Base-by-base conservation (phyloP, 2,888 invertebrate species). In the Gryllus longicercus region DNA sequence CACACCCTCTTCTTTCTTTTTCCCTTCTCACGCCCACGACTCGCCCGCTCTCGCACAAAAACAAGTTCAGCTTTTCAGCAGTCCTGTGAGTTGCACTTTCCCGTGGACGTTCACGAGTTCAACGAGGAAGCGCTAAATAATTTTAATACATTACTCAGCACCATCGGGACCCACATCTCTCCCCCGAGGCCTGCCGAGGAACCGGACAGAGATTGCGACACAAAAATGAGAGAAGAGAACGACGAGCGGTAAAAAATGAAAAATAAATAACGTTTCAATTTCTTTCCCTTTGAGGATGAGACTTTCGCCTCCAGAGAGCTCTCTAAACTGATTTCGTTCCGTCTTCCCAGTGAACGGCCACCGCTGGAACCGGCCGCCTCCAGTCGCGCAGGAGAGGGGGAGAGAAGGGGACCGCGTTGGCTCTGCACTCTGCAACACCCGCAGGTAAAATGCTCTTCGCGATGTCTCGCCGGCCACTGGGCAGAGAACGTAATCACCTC, bases 61-160 rank as follows among this genome's bases (percentile, higher is more conserved):
- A 38, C 38, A 38, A 38, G 38, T 38, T 38, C 38, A 38, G 38
- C 38, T 38, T 38, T 38, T 38, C 38, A 38, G 38, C 38, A 38
- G 38, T 38, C 38, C 8, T 38, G 38, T 63, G 63, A 63, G 63
- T 63, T 14, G 63, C n/a, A 63, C 63, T n/a, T 63, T 63, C 63
- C n/a, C 16, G 4, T n/a, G n/a, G 63, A 63, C n/a, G 63, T 14
- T 63, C 63, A 63, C 63, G 63, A 63, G 63, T 63, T 14, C 16
- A 18, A 63, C 63, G 12, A 63, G 63, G 63, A 63, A 63, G n/a
- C 63, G n/a, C 63, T 14, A 63, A 63, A 63, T 14, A 63, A 63
- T 63, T 63, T 63, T 63, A 63, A 63, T 63, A 63, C 63, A 63
- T 63, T 63, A 63, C 63, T 63, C 63, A 63, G 63, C 63, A 63